Evolutionary conservation across 2,797 vertebrate genomes (phyloP), one percentile per base, ranked within the genome.

Genomic region (Macropus fuliginosus): DNA sequence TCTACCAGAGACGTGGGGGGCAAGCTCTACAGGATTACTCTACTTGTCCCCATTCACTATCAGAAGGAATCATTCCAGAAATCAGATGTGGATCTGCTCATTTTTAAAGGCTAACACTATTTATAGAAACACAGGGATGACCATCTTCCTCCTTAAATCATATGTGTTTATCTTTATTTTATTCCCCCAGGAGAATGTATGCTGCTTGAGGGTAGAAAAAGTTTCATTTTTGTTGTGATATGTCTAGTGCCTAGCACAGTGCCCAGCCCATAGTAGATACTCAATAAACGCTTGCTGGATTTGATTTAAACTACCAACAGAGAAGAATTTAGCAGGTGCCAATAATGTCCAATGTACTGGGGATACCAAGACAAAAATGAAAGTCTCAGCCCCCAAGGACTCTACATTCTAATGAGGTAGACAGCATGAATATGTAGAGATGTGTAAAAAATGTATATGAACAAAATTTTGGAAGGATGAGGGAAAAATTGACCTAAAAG

Each of bases 1-100:
- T 94, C 89, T 28, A 89, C 59, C 50, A 81, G 9, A 92, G 92
- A 40, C 10, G 91, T 24, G 81, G 29, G 54, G 91, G 95, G 46
- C 8, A 31, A 94, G 90, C 13, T 40, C 74, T 24, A 52, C 54
- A 66, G 92, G 52, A 66, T 92, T 92, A 54, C 55, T 94, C 59
- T 95, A 92, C 95, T 54, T n/a, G 24, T 46, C 92, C n/a, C 52
- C 52, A 40, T 59, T 97, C 46, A 56, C 21, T 56, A 18, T 54
- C 74, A 91, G 56, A 92, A 96, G 52, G 8, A 74, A 74, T 55
- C 93, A 93, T 91, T 93, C 94, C 16, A 10, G 46, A 89, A 74
- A 89, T 54, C 46, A 81, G 89, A 54, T 16, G 34, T 54, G n/a
- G 46, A 87, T 46, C 28, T 89, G 74, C 46, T 28, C 34, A 24